These are phyloP conservation scores for Plagiodera versicolora DNA, from an alignment of 2,888 invertebrate species.

Conservation along the genomic window DNA sequence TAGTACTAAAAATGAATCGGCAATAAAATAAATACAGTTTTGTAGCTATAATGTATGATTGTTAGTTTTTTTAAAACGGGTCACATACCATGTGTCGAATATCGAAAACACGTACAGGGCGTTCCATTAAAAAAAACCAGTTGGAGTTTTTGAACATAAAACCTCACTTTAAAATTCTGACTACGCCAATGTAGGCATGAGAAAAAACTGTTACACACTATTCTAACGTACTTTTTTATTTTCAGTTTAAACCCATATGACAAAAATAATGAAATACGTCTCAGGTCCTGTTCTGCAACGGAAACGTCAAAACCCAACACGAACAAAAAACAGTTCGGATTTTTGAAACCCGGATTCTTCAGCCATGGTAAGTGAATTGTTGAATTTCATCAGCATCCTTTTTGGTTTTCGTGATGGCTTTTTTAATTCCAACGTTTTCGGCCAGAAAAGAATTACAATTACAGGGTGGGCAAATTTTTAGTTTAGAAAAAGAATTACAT, in stretches of 20 bases:
- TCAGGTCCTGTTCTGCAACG: slow-evolving; percentile 70
- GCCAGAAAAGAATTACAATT: no score
- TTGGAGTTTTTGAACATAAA: no score
- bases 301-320: slow-evolving; percentile 72
- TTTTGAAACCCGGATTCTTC: slow-evolving; percentile 29
- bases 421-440: not conserved
- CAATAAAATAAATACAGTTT: no score
- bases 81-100: no score
- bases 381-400: not conserved
- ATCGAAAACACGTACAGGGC: no score
- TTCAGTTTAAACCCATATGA: slow-evolving; percentile 67
- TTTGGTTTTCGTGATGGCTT: not conserved
- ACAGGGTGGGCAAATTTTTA: no score
- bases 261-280: slow-evolving; percentile 64
- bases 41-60: not conserved
- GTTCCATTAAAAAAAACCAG: no score
- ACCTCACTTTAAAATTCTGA: no score
- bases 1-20: no score
- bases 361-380: slow-evolving; percentile 37
- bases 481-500: no score
- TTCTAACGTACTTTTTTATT: slow-evolving; percentile 40
- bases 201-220: not conserved
- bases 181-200: no score
- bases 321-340: slow-evolving; percentile 50
- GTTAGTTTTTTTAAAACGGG: no score